A percentile compares a stretch with the other conserved stretches of the same genome.
phyloP scores from a whole-genome alignment of 1,140 invertebrate genomes.

The Maconellicoccus hirsutus region DNA sequence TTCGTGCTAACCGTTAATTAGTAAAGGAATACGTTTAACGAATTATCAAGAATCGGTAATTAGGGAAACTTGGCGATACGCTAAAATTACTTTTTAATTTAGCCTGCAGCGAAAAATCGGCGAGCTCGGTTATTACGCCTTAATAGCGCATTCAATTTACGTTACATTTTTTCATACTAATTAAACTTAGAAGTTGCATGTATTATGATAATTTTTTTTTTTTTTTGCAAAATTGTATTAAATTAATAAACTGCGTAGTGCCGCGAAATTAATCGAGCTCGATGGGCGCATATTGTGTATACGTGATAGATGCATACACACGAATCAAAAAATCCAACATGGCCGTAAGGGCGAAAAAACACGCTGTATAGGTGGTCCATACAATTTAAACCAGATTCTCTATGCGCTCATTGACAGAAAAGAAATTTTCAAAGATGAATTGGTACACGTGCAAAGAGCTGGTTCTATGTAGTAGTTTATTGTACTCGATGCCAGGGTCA shows the following conservation, averaged over 20 bases:
- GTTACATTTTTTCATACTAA: neutral
- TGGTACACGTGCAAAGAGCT: constrained; percentile 18
- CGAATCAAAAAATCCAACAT: neutral
- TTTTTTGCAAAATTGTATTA: no score
- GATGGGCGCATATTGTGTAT: no score
- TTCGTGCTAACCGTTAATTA: no score
- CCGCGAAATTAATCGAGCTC: no score
- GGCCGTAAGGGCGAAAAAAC: neutral
- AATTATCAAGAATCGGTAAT: neutral
- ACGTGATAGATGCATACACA: neutral
- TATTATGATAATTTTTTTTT: neutral
- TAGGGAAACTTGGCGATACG: neutral
- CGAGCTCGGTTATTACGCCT: neutral
- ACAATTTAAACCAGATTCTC: constrained; percentile 11
- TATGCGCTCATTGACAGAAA: neutral
- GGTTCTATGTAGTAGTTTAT: constrained; percentile 12
- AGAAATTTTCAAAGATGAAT: constrained; percentile 11
- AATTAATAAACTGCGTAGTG: no score
- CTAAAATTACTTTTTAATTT: neutral
- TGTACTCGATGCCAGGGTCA: constrained; percentile 20
- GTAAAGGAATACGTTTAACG: no score
- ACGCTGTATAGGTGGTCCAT: neutral
- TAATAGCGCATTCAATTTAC: neutral
- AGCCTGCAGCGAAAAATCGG: neutral
- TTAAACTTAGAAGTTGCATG: neutral